Conservation (phyloP, 2,797 vertebrate species). For the Lacerta viridis region DNA sequence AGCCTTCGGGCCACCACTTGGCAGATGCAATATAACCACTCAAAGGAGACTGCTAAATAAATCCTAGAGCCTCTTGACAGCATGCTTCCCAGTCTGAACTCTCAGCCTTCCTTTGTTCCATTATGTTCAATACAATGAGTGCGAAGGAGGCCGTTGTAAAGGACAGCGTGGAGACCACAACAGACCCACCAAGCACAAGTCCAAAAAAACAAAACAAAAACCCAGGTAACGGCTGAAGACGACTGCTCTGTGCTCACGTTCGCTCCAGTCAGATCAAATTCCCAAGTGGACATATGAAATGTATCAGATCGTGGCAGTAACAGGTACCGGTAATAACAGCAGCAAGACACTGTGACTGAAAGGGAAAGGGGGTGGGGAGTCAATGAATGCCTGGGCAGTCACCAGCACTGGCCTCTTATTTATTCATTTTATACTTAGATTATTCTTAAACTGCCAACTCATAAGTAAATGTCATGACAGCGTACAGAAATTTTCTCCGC, state of each 20-base stretch:
- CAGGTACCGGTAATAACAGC: background rate
- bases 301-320: background rate
- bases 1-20: slow-evolving; percentile 28
- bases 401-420: background rate
- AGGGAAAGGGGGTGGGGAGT: background rate
- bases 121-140: background rate
- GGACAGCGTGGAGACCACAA: background rate
- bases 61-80: slow-evolving; percentile 29
- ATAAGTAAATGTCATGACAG: too few species aligned
- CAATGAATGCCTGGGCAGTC: background rate
- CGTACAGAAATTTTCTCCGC: too few species aligned
- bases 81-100: slow-evolving; percentile 26
- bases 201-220: slow-evolving; percentile 24
- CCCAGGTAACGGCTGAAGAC: slow-evolving; percentile 54
- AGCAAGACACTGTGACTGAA: background rate
- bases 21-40: background rate
- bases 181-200: slow-evolving; percentile 30
- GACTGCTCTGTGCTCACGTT: background rate
- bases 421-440: too few species aligned
- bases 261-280: background rate
- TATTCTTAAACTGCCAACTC: too few species aligned
- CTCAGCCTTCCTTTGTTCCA: slow-evolving; percentile 24
- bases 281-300: background rate
- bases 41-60: slow-evolving; percentile 24
- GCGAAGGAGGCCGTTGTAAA: background rate